These are phyloP conservation scores for Hydraecia micacea DNA, from an alignment of 2,888 invertebrate genomes.

Conservation along the genomic window DNA sequence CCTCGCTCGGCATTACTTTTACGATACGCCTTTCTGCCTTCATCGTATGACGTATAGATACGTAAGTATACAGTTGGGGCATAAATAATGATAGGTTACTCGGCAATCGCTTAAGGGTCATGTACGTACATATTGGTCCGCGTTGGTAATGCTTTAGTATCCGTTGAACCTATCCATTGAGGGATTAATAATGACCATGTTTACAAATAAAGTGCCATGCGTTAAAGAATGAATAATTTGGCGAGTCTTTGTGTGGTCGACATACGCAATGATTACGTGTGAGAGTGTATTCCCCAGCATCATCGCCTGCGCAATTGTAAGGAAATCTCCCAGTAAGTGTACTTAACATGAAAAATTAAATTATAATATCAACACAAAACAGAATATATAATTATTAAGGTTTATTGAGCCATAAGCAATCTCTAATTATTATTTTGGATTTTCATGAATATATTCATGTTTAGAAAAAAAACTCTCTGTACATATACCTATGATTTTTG, in stretches of 20 bases:
- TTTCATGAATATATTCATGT: neutral
- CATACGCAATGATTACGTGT: neutral
- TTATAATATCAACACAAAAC: neutral
- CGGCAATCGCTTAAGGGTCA: slow-evolving; percentile 30
- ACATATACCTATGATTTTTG: neutral
- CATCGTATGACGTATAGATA: slow-evolving; percentile 13
- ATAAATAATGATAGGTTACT: slow-evolving; percentile 30
- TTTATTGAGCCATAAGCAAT: neutral
- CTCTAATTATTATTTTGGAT: neutral
- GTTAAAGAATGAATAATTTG: neutral
- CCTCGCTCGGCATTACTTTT: slow-evolving; percentile 38
- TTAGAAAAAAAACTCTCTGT: neutral
- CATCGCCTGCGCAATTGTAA: neutral
- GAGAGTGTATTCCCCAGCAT: neutral
- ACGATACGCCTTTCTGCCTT: slow-evolving; percentile 34
- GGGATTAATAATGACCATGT: slow-evolving; percentile 37
- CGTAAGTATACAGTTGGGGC: neutral
- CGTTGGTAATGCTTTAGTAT: slow-evolving; percentile 27
- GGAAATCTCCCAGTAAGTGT: neutral
- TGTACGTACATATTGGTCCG: slow-evolving; percentile 33
- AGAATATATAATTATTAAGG: neutral
- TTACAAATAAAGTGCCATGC: slow-evolving; percentile 13
- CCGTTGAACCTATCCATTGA: slow-evolving; percentile 27
- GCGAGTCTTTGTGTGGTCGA: neutral
- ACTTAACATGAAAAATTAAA: neutral